These are phyloP conservation scores for Hanleya hanleyi DNA, from an alignment of 2,888 invertebrate genomes.

Conservation along the genomic window DNA sequence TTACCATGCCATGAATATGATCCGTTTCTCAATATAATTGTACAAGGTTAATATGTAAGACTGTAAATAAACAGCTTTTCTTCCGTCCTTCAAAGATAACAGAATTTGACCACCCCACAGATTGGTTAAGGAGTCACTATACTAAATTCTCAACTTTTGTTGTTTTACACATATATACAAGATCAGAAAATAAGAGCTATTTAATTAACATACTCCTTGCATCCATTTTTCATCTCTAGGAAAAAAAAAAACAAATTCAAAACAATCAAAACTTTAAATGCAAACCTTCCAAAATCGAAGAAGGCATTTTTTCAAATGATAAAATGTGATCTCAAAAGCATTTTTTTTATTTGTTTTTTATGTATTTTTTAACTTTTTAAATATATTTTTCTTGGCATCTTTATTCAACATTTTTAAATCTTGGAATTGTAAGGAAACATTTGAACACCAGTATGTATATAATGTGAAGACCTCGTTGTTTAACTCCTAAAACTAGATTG, in stretches of 20 bases:
- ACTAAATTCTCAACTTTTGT: too few relatives aligned
- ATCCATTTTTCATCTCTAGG: not conserved
- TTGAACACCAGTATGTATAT: slow-evolving; percentile 50
- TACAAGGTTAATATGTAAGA: too few relatives aligned
- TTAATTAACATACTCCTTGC: not conserved
- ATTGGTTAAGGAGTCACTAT: too few relatives aligned
- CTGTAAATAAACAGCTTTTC: too few relatives aligned
- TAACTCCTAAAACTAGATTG: slow-evolving; percentile 64
- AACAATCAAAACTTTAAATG: slow-evolving; percentile 56
- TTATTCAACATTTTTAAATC: slow-evolving; percentile 43
- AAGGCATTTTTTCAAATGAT: slow-evolving; percentile 53
- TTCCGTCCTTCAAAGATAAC: too few relatives aligned
- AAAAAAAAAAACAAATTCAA: slow-evolving; percentile 2
- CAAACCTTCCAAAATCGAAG: slow-evolving; percentile 56
- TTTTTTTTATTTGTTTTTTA: slow-evolving; percentile 37
- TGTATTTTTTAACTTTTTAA: slow-evolving; percentile 10
- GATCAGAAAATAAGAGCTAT: slow-evolving; percentile 12
- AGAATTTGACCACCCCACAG: too few relatives aligned
- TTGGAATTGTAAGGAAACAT: slow-evolving; percentile 51
- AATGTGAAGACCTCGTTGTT: slow-evolving; percentile 20
- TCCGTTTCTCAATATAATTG: too few relatives aligned
- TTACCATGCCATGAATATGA: too few relatives aligned
- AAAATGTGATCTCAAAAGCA: slow-evolving; percentile 49
- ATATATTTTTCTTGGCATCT: slow-evolving; percentile 25
- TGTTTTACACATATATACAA: not conserved